Base-by-base conservation (phyloP, 2,113 vertebrate genomes). In the Paramormyrops kingsleyae region DNA sequence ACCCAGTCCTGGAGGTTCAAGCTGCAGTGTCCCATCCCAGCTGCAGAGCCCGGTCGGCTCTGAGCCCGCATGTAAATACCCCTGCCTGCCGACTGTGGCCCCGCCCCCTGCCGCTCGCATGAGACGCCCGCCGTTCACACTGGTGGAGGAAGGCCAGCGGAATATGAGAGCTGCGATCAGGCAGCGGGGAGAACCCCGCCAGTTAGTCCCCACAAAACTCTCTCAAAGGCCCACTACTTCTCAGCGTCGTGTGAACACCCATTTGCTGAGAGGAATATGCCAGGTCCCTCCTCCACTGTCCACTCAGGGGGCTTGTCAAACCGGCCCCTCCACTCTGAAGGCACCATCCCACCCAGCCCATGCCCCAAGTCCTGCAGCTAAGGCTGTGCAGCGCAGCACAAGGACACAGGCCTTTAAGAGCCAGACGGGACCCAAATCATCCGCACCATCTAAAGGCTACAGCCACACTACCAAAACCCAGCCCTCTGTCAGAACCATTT, bases 1-100 rank as follows among this genome's bases (percentile, higher is more conserved):
- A 52, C 77, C 84, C 90, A 1, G 17, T 89, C 24, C 39, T 91
- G 1, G 53, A 96, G 94, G 88, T 83, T 92, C 47, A 89, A 92
- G 0, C 92, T 44, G 93, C 88, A 93, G 90, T 5, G 46, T 87
- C 53, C 59, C 93, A 24, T 90, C 95, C 0, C 83, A 94, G 53
- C 83, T 90, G 0, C 93, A 95, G 90, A 93, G 89, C 46, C 94
- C 94, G 0, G 92, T 95, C 88, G 94, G 95, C n/a, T 94, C 97
- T 0, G 96, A 96, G 92, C 95, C 94, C 0, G 83, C 94, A 84
- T 95, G 94, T 91, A 98, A 97, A 93, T 94, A 91, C 59, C 94
- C 95, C 90, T 92, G 95, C n/a, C 95, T 97, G 15, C 94, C 96
- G 0, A 93, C 89, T 87, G 90, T 56, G 35, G 10, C 17, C n/a